Evolutionary conservation across 2,888 invertebrate species (phyloP).

Genomic region (Brachypterus glaber): DNA sequence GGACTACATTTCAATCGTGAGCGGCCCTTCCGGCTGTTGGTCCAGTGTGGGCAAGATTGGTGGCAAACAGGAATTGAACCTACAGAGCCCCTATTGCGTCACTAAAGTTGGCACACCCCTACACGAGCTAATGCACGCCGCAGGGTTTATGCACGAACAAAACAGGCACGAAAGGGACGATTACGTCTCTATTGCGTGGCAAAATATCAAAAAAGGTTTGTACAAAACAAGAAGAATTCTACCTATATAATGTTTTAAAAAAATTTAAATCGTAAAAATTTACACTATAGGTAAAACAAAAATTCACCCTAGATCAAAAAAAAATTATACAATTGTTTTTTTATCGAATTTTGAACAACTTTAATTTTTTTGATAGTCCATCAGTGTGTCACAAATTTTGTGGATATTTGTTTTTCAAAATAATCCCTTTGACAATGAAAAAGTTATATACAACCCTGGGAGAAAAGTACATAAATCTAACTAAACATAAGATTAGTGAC

Average conservation of each 20-base stretch:
- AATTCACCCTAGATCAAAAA: no score
- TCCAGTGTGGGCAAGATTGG: conserved; percentile 68
- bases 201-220: conserved; percentile 57
- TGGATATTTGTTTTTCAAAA: no score
- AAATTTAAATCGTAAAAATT: conserved; percentile 4
- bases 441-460: no score
- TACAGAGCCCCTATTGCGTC: conserved; percentile 64
- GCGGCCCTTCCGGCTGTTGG: conserved; percentile 69
- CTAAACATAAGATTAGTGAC: no score
- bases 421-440: no score
- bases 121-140: conserved; percentile 71
- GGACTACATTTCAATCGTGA: conserved; percentile 62
- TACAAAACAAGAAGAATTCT: no score
- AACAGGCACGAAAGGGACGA: conserved; percentile 67
- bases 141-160: conserved; percentile 76
- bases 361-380: no score
- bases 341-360: no score
- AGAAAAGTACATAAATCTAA: no score
- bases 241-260: background rate
- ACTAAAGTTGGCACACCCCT: conserved; percentile 63
- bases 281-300: conserved; percentile 3
- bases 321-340: no score
- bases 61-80: conserved; percentile 57
- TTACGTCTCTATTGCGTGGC: conserved; percentile 55
- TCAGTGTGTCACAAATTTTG: no score